Base-by-base conservation (phyloP, 2,113 vertebrate genomes). In the Gambusia affinis region DNA sequence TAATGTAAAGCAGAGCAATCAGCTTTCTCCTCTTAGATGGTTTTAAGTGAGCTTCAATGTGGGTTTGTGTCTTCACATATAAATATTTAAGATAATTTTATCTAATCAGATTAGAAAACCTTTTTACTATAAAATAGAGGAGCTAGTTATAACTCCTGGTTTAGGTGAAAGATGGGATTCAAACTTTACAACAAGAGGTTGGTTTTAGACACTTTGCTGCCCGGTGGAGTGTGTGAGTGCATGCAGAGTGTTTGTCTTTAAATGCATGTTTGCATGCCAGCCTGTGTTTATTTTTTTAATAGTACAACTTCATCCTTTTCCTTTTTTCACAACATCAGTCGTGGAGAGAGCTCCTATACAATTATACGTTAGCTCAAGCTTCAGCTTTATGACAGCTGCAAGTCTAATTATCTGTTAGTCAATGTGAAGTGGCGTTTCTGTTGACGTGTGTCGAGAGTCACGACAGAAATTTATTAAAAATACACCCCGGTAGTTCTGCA, bases 211-310 rank as follows among this genome's bases (percentile, higher is more conserved):
- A 3, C 12, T 35, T 15, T 57, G 51, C 10, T 57, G 51, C 14
- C 51, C 54, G 54, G 35, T 8, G 2, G 14, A 37, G 33, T 64
- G 67, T 80, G 17, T 65, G 76, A 42, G 57, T 69, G 78, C 77
- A 74, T 73, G 67, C 27, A 31, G 27, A 35, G 0, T 12, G 57
- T 2, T 30, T 51, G 4, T n/a, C 22, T 39, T 1, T 24, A 8
- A 8, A 42, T 70, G 64, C n/a, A 11, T 76, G 78, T 74, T 65
- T 79, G 81, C 81, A 74, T 77, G 76, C 4, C n/a, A 24, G 51
- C 3, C 44, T 12, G 51, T 64, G 30, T 60, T 35, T 51, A 17
- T 31, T 33, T 60, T 31, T 33, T 60, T 47, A 14, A 15, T 30
- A 22, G 51, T 47, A 10, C 27, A 30, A 19, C 17, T 27, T 44